Conservation (phyloP, 2,113 vertebrate genomes). For the Rana temporaria region DNA sequence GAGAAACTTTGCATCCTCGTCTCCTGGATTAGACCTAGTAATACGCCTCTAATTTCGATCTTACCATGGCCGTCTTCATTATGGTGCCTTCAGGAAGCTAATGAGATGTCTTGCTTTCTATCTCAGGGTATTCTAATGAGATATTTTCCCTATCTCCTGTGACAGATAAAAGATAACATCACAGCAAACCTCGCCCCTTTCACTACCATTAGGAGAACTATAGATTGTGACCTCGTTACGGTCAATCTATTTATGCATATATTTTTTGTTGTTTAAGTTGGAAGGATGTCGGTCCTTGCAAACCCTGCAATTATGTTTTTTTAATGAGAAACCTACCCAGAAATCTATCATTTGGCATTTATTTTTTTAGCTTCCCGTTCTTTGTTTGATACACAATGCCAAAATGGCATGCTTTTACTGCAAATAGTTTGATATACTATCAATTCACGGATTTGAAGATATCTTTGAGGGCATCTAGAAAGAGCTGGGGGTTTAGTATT, state of each 20-base stretch:
- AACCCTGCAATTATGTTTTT: conserved; percentile 11
- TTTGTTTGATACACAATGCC: not conserved
- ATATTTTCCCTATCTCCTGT: conserved; percentile 25
- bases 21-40: not conserved
- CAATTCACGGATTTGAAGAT: not conserved
- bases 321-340: conserved; percentile 20
- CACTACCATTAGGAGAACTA: conserved; percentile 20
- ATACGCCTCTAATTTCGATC: not conserved
- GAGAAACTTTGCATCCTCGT: conserved; percentile 3
- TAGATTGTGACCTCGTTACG: conserved; percentile 30
- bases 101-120: conserved; percentile 42
- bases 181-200: conserved; percentile 23
- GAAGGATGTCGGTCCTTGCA: not conserved
- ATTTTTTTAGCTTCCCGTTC: not conserved
- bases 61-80: not conserved
- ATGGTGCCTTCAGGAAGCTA: conserved; percentile 28
- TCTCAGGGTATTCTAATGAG: conserved; percentile 41
- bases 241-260: conserved; percentile 22
- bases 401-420: not conserved
- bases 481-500: too few relatives aligned
- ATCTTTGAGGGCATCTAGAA: not conserved
- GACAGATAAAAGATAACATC: conserved; percentile 45
- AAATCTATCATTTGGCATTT: not conserved
- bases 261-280: conserved; percentile 7
- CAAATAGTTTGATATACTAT: not conserved